Evolutionary conservation across 2,888 invertebrate genomes (phyloP), one percentile per base, ranked within the genome.

Genomic region (Artemia sinica): DNA sequence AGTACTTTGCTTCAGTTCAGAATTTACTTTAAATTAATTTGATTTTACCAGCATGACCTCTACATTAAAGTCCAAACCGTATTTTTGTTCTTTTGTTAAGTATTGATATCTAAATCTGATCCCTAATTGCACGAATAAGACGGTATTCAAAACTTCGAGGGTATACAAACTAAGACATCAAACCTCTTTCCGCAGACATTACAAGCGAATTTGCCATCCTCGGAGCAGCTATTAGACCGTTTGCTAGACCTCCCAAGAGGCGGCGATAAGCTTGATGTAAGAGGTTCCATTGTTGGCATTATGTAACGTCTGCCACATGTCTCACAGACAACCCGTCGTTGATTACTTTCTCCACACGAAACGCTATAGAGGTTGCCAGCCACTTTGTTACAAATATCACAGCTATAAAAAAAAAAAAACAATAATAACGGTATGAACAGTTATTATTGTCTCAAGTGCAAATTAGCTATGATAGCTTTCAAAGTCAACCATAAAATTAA

Each of bases 361-460:
- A 58, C 28, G 14, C 28, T n/a, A 28, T 58, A 58, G 63, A 58
- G 28, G 63, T 58, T 58, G 63, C 63, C 63, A 58, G 14, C 63
- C n/a, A 28, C 63, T 58, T 58, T 58, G 63, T 58, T 58, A 28
- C 63, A 58, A 8, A 58, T 58, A 58, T 58, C 63, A 58, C 63
- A 58, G 63, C 63, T 58, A 18, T 18, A 58, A 58, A 58, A 14
- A 58, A 14, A 58, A 58, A 58, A 8, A 18, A 1, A 1, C 18
- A 18, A 18, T 18, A 18, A 18, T 18, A 18, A 18, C 18, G 18
- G 18, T 18, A 18, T 18, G 18, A 18, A 18, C 18, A 18, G 18
- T 18, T 18, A 18, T 18, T 18, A 18, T 18, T 18, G 18, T 18
- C 18, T 18, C 18, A 18, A 18, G 18, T 18, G 18, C 18, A 18